A percentile compares a stretch with the other conserved stretches of the same genome.
Conservation (phyloP, 23 tunicate genomes). For the Aplidium turbinatum region DNA sequence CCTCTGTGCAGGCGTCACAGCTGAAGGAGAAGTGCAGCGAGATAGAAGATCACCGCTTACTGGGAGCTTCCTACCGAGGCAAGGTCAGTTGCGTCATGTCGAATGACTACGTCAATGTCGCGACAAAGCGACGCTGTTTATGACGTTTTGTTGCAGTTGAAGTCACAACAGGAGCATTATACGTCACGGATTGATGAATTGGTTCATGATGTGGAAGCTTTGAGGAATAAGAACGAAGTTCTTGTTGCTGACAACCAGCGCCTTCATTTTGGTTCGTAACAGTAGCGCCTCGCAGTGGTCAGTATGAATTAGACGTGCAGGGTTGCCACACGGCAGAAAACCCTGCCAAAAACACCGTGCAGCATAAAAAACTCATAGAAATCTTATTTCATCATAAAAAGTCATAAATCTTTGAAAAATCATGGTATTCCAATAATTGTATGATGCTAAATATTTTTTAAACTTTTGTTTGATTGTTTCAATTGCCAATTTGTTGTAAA, state of each 20-base stretch:
- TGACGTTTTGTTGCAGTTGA: conserved; percentile 10
- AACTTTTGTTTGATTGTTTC: too few species aligned
- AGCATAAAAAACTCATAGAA: too few species aligned
- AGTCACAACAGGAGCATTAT: conserved; percentile 3
- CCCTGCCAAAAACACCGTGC: too few species aligned
- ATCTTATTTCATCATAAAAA: too few species aligned
- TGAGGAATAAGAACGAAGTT: conserved; percentile 21
- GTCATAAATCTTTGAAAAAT: too few species aligned
- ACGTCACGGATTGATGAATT: conserved; percentile 3
- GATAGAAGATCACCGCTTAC: conserved; percentile 8
- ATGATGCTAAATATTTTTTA: too few species aligned
- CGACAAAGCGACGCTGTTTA: not conserved
- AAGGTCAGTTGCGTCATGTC: conserved; percentile 22
- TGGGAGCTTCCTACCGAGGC: conserved; percentile 16
- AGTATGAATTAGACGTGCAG: too few species aligned
- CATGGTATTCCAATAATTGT: too few species aligned
- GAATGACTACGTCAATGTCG: not conserved
- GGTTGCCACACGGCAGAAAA: too few species aligned
- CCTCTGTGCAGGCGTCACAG: conserved; percentile 17
- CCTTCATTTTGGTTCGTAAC: too few species aligned
- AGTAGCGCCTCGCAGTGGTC: too few species aligned
- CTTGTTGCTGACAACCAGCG: conserved; percentile 3
- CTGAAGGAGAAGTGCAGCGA: conserved; percentile 24
- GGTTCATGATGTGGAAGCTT: not conserved
- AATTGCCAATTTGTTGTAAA: too few species aligned